phyloP scores from a whole-genome alignment of 2,888 invertebrate species.

The Brachylomia viminalis region DNA sequence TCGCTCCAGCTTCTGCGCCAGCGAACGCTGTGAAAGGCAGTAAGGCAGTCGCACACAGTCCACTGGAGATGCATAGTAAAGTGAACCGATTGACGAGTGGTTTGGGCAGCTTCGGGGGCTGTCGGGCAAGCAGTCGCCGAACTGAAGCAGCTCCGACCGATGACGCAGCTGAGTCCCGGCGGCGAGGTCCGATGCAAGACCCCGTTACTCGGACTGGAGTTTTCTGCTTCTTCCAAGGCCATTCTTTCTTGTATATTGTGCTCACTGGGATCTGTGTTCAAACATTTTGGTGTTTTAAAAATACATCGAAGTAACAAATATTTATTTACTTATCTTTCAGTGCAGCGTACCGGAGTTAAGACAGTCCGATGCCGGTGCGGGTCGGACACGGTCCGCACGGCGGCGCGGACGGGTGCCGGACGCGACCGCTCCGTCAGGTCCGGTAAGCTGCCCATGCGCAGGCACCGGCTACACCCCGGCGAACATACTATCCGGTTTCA shows the following conservation, averaged over 20 bases:
- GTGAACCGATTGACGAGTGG: slow-evolving; percentile 87
- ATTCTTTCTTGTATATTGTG: slow-evolving; percentile 87
- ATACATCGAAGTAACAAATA: not conserved
- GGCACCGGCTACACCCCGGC: slow-evolving; percentile 67
- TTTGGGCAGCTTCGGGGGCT: slow-evolving; percentile 87
- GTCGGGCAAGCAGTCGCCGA: slow-evolving; percentile 92
- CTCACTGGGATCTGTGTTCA: slow-evolving; percentile 82
- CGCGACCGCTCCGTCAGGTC: slow-evolving; percentile 89
- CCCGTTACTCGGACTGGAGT: slow-evolving; percentile 72
- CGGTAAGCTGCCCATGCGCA: slow-evolving; percentile 89
- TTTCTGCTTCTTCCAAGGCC: slow-evolving; percentile 87
- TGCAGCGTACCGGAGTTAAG: slow-evolving; percentile 77
- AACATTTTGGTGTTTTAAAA: not conserved
- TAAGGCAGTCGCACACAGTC: slow-evolving; percentile 92
- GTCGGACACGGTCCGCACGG: slow-evolving; percentile 85
- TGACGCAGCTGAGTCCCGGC: slow-evolving; percentile 93
- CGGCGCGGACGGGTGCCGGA: slow-evolving; percentile 80
- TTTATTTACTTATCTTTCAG: not conserved
- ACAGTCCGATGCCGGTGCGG: slow-evolving; percentile 84
- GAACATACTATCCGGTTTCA: slow-evolving; percentile 48
- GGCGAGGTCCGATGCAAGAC: slow-evolving; percentile 78
- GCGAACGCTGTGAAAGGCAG: slow-evolving; percentile 90
- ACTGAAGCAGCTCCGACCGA: slow-evolving; percentile 95
- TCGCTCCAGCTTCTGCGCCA: slow-evolving; percentile 90
- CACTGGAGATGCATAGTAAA: slow-evolving; percentile 90